Evolutionary conservation across 2,797 vertebrate genomes (phyloP), one percentile per base, ranked within the genome.

Genomic region (Glyptemys insculpta): DNA sequence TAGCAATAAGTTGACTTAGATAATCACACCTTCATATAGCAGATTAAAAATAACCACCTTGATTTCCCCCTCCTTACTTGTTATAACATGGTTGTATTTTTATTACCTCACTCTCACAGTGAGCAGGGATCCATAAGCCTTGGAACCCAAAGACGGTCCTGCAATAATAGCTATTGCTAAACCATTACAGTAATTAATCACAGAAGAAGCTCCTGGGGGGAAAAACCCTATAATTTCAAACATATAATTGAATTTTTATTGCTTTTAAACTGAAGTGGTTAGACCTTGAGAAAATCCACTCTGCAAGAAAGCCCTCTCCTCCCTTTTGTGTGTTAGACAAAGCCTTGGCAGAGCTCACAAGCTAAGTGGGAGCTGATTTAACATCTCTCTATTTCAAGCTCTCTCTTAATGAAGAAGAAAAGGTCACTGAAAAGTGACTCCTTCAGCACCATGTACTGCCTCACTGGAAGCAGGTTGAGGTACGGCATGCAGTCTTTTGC

Each of bases 161-260:
- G 87, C 92, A 98, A 98, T 97, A 98, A 96, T 94, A 97, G 90
- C 89, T 95, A 90, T 97, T 97, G 98, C 83, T 94, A 87, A 95
- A 87, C 91, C 91, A 96, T 98, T 97, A 96, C 57, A 90, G 95
- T 97, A 98, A 98, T 98, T 98, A 98, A 98, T 97, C 92, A 97
- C 92, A 96, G 97, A 96, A 94, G 89, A 96, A 97, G 89, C 91
- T 94, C 96, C 93, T 7, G 31, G 87, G 78, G 56, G 76, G 52
- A 95, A 97, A 97, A 97, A 97, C 93, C 93, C 94, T 97, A 89
- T 95, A 88, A 97, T 98, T 98, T 97, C 93, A 97, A 97, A 96
- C 93, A 93, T 94, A 81, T 92, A 96, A 97, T 96, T 96, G 95
- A 96, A 92, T 96, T 92, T 95, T 93, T 95, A 97, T 97, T 95